phyloP scores from a whole-genome alignment of 2,888 invertebrate species.

The Hypena proboscidalis region DNA sequence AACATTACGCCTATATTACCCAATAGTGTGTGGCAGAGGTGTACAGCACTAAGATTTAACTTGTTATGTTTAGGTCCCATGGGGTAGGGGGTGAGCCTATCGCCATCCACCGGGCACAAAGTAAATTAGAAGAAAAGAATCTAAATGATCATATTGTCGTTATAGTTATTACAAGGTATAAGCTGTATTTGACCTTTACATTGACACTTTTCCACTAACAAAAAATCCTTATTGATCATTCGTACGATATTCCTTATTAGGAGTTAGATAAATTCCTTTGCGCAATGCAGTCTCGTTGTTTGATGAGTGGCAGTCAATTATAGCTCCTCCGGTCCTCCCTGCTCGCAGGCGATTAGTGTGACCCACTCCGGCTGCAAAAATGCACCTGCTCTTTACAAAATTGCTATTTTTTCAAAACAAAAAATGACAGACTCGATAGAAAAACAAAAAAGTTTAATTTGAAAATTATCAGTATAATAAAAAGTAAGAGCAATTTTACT shows the following conservation, averaged over 20 bases:
- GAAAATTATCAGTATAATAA: background rate
- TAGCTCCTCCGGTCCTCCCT: slow-evolving; percentile 14
- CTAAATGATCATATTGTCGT: too few relatives aligned
- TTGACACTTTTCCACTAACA: slow-evolving; percentile 10
- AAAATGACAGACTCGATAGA: background rate
- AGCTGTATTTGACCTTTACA: slow-evolving; percentile 7
- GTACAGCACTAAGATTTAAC: too few relatives aligned
- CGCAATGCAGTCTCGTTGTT: slow-evolving; percentile 12
- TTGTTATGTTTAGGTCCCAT: too few relatives aligned
- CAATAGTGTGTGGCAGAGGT: too few relatives aligned
- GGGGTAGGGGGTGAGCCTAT: too few relatives aligned
- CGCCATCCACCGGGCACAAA: too few relatives aligned
- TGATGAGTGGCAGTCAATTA: slow-evolving; percentile 30
- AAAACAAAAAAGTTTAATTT: background rate
- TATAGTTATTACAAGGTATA: background rate
- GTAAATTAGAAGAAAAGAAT: too few relatives aligned
- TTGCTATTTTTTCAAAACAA: slow-evolving; percentile 1
- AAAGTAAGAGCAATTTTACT: slow-evolving; percentile 1
- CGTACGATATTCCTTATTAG: slow-evolving; percentile 20
- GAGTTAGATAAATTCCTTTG: slow-evolving; percentile 10
- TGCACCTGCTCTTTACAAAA: slow-evolving; percentile 13
- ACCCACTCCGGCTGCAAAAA: slow-evolving; percentile 25
- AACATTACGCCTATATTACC: too few relatives aligned
- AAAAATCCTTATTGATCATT: slow-evolving; percentile 20
- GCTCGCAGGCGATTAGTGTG: slow-evolving; percentile 12